These are phyloP conservation scores for Zenarchopterus dispar DNA, from an alignment of 2,797 vertebrate species.

Conservation along the genomic window DNA sequence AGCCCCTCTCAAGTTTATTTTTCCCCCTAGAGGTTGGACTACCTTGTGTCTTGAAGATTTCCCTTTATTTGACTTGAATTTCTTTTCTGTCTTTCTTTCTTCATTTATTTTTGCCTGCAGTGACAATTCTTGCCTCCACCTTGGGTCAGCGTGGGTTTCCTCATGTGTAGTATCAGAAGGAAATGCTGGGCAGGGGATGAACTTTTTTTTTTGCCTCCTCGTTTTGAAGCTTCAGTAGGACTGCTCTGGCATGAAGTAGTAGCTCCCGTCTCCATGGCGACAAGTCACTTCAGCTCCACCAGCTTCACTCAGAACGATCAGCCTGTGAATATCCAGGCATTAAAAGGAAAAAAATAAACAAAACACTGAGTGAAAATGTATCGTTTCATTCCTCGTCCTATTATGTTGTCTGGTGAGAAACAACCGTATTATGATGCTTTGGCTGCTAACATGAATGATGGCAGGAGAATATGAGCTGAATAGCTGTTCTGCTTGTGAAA, in stretches of 20 bases:
- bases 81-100: neutral
- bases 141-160: conserved; percentile 34
- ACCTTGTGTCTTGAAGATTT: conserved; percentile 54
- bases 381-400: conserved; percentile 52
- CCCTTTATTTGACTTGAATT: conserved; percentile 33
- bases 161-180: conserved; percentile 43
- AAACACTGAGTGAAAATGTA: conserved; percentile 64
- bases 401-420: conserved; percentile 68
- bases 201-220: conserved; percentile 59
- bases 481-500: conserved; percentile 67
- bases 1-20: conserved; percentile 71
- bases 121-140: conserved; percentile 64
- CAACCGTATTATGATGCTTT: conserved; percentile 59
- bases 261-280: conserved; percentile 82
- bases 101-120: neutral
- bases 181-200: conserved; percentile 54
- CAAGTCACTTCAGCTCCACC: conserved; percentile 74
- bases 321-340: conserved; percentile 59
- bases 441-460: conserved; percentile 60
- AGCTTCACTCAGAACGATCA: conserved; percentile 62
- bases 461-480: conserved; percentile 69
- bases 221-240: conserved; percentile 69
- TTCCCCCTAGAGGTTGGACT: conserved; percentile 58
- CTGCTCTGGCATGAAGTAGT: conserved; percentile 76
- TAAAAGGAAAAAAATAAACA: conserved; percentile 40